Evolutionary conservation across 2,888 invertebrate genomes (phyloP).

Genomic region (Mechanitis mazaeus): DNA sequence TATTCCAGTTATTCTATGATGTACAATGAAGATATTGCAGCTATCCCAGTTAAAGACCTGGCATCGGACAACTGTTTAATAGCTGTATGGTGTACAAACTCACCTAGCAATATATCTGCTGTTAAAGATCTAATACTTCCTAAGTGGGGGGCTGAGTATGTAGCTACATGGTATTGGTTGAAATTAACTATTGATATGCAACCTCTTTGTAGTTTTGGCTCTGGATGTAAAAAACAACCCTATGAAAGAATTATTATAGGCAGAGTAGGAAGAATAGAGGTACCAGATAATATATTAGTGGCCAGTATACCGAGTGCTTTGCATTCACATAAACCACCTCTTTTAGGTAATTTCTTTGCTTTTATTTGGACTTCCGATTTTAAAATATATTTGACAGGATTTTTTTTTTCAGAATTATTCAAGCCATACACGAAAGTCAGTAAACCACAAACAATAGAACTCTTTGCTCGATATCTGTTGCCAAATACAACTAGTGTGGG

Average conservation of each 20-base stretch:
- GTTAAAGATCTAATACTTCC: constrained; percentile 85
- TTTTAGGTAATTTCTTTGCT: constrained; percentile 72
- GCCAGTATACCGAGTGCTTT: constrained; percentile 92
- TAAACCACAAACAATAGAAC: constrained; percentile 83
- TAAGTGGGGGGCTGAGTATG: constrained; percentile 83
- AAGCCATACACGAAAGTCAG: constrained; percentile 69
- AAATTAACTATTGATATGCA: constrained; percentile 85
- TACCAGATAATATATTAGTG: constrained; percentile 77
- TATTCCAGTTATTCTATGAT: constrained; percentile 84
- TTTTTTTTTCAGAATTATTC: constrained; percentile 57
- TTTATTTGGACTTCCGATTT: constrained; percentile 7
- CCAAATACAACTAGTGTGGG: constrained; percentile 92
- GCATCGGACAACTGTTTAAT: constrained; percentile 81
- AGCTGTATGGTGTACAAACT: constrained; percentile 96
- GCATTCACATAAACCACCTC: constrained; percentile 96
- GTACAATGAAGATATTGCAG: constrained; percentile 82
- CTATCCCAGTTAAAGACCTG: constrained; percentile 82
- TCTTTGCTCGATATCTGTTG: constrained; percentile 93
- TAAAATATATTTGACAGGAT: constrained; percentile 1
- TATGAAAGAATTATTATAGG: constrained; percentile 85
- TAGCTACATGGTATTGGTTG: constrained; percentile 91
- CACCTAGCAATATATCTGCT: constrained; percentile 80
- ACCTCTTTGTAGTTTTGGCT: constrained; percentile 81
- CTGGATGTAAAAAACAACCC: constrained; percentile 87
- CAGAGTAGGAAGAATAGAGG: constrained; percentile 46